These are phyloP conservation scores for Drosophila sturtevanti DNA, from an alignment of 1,140 invertebrate genomes.

Conservation along the genomic window DNA sequence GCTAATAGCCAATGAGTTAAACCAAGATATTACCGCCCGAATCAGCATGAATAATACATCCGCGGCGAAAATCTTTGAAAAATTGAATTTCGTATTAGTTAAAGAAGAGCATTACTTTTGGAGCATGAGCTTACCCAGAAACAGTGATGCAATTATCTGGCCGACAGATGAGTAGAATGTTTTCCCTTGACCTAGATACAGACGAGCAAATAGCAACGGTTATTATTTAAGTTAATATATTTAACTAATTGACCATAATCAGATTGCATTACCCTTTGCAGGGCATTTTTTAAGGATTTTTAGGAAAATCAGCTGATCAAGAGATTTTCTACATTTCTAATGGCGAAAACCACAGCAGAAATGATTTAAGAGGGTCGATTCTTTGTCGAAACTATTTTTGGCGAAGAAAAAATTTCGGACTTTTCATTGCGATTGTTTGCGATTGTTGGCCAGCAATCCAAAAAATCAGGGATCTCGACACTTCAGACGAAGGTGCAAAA, in stretches of 20 bases:
- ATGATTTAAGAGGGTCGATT: no score
- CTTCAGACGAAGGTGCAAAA: no score
- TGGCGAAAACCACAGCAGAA: no score
- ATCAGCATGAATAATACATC: constrained; percentile 48
- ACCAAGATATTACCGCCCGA: constrained; percentile 57
- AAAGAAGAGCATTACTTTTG: constrained; percentile 51
- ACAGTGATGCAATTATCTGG: constrained; percentile 32
- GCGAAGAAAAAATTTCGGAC: no score
- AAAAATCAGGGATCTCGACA: no score
- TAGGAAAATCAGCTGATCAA: no score
- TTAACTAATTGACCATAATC: neutral
- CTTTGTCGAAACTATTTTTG: no score
- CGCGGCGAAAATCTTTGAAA: constrained; percentile 56
- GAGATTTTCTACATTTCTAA: no score
- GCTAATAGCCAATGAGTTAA: constrained; percentile 41
- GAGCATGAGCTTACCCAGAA: constrained; percentile 50
- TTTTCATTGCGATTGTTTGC: no score
- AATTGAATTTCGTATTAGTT: constrained; percentile 35
- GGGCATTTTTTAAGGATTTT: no score
- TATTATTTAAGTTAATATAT: neutral
- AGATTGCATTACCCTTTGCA: neutral
- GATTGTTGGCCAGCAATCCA: no score
- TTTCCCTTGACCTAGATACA: constrained; percentile 2
- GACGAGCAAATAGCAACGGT: neutral
- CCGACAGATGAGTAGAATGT: constrained; percentile 21